Conservation (phyloP, 2,888 invertebrate species). For the Embidobia sp. region DNA sequence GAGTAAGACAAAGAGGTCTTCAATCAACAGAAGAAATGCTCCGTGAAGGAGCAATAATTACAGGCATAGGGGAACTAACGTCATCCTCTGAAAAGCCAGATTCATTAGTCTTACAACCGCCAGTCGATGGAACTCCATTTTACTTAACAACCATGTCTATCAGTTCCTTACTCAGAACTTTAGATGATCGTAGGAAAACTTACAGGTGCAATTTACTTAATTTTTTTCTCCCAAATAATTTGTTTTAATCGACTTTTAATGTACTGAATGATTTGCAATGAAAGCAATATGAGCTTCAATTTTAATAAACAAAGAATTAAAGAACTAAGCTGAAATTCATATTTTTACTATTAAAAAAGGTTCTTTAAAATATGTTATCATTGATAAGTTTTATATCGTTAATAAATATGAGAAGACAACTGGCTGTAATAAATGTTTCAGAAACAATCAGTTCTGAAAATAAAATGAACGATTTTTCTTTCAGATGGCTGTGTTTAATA, state of each 20-base stretch:
- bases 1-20: constrained; percentile 90
- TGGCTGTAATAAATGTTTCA: too few species aligned
- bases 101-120: constrained; percentile 88
- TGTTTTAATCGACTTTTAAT: too few species aligned
- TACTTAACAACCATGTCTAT: constrained; percentile 91
- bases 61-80: constrained; percentile 90
- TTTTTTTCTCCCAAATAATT: not conserved
- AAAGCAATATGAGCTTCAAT: too few species aligned
- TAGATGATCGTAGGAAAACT: constrained; percentile 87
- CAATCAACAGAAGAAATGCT: constrained; percentile 95
- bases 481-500: constrained; percentile 83
- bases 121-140: constrained; percentile 87
- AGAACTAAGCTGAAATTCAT: too few species aligned
- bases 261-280: too few species aligned
- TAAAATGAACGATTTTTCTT: constrained; percentile 14
- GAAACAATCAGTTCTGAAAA: too few species aligned
- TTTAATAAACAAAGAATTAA: too few species aligned
- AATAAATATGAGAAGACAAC: too few species aligned
- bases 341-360: too few species aligned
- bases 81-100: constrained; percentile 83
- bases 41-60: constrained; percentile 90
- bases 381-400: too few species aligned
- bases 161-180: constrained; percentile 87
- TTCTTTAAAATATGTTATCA: too few species aligned
- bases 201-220: constrained; percentile 83